Percentiles rank a stretch among this genome's conserved stretches.
Evolutionary conservation across 2,113 vertebrate species (phyloP).

Genomic region (Seriola rivoliana): DNA sequence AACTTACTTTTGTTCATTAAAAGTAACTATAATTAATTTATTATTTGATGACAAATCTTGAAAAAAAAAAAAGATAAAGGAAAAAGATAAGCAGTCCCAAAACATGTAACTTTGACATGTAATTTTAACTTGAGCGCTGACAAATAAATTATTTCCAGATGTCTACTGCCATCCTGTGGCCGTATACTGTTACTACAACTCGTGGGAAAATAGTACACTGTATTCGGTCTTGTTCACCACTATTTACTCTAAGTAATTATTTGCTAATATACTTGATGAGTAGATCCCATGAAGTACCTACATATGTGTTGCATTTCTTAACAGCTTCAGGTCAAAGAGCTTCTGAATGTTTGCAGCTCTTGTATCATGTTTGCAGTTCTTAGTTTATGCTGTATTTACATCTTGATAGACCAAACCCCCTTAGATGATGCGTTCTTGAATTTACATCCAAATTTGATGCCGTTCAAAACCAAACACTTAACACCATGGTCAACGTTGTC

Average conservation of each 20-base stretch:
- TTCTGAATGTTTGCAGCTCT: too few species aligned
- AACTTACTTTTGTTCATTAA: neutral
- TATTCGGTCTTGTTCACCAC: neutral
- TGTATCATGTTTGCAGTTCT: neutral
- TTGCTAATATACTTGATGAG: neutral
- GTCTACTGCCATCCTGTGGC: constrained; percentile 71
- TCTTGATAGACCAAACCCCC: neutral
- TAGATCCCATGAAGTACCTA: neutral
- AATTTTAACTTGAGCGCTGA: neutral
- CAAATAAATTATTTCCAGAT: neutral
- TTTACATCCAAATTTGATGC: too few species aligned
- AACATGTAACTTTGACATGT: neutral
- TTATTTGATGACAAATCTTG: neutral
- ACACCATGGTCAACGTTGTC: neutral
- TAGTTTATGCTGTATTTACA: neutral
- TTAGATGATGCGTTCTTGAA: too few species aligned
- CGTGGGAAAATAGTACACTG: neutral
- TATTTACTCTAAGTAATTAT: neutral
- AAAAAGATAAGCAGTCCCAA: neutral
- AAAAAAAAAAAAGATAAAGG: neutral
- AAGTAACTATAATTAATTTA: neutral
- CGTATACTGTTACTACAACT: constrained; percentile 4
- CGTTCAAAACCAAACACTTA: neutral
- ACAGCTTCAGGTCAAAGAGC: too few species aligned
- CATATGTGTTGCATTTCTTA: too few species aligned